Evolutionary conservation across 2,888 invertebrate species (phyloP).

Genomic region (Tridacna gigas): DNA sequence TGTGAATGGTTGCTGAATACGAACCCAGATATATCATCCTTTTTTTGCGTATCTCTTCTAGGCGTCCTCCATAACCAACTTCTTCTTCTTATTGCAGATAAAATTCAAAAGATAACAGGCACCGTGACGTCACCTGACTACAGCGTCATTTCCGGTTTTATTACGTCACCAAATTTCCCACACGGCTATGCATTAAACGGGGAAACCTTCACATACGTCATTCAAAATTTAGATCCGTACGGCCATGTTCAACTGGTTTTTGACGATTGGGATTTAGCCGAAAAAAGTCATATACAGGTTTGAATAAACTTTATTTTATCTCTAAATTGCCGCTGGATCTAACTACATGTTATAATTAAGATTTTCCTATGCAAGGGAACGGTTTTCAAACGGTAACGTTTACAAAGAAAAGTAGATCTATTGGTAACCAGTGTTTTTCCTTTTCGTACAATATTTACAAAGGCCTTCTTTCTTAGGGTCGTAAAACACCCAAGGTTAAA

Average conservation of each 20-base stretch:
- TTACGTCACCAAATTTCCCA: slow-evolving; percentile 80
- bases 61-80: background rate
- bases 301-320: background rate
- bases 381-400: too few species aligned
- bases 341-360: too few species aligned
- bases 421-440: too few species aligned
- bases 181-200: slow-evolving; percentile 80
- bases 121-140: slow-evolving; percentile 70
- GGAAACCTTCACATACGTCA: slow-evolving; percentile 79
- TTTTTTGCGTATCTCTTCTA: too few species aligned
- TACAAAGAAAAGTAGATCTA: too few species aligned
- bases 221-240: slow-evolving; percentile 79
- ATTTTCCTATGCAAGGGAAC: too few species aligned
- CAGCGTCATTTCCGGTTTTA: slow-evolving; percentile 67
- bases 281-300: slow-evolving; percentile 78
- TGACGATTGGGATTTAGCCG: slow-evolving; percentile 81
- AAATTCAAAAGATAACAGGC: slow-evolving; percentile 73
- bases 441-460: too few species aligned
- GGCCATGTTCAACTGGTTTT: slow-evolving; percentile 77
- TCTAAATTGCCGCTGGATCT: too few species aligned
- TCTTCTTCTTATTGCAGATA: slow-evolving; percentile 66
- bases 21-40: too few species aligned
- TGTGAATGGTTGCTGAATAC: too few species aligned
- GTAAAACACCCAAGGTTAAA: too few species aligned
- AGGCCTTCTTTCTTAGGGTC: too few species aligned